phyloP scores from a whole-genome alignment of 2,888 invertebrate species.

The Dynastes tityus region DNA sequence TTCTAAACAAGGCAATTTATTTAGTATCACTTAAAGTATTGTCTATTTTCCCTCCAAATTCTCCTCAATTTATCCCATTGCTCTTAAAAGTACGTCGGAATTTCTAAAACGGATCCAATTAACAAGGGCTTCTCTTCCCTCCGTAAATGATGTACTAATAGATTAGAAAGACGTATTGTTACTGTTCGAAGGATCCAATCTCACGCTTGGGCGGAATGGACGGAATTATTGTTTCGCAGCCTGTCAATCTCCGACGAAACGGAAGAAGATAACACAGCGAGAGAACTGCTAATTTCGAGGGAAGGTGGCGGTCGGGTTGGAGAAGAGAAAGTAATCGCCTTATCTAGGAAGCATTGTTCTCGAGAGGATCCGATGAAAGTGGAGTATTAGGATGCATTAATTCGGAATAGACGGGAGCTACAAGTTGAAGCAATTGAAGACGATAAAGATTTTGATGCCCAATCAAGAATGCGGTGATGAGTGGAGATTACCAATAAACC shows the following conservation, averaged over 20 bases:
- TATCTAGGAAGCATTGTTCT: constrained; percentile 26
- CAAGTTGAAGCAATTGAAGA: no score
- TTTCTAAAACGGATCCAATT: constrained; percentile 10
- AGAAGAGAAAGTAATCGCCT: constrained; percentile 22
- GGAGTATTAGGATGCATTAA: constrained; percentile 27
- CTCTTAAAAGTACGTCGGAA: not conserved
- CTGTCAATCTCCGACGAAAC: constrained; percentile 8
- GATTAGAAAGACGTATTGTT: constrained; percentile 8
- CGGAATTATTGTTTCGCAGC: constrained; percentile 17
- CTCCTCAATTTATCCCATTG: not conserved
- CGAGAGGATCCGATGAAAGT: not conserved
- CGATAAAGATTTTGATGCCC: no score
- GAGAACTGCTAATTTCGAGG: not conserved
- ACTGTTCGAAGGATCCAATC: not conserved
- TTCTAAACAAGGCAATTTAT: no score
- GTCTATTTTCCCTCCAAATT: no score
- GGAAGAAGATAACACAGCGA: not conserved
- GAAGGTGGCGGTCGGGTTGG: not conserved
- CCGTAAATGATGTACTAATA: constrained; percentile 8
- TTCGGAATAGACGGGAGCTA: not conserved
- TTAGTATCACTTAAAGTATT: no score
- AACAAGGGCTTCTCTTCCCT: not conserved
- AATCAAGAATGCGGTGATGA: no score
- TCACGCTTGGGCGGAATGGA: not conserved
- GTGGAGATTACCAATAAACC: no score